A percentile compares a stretch with the other conserved stretches of the same genome.
phyloP scores from a whole-genome alignment of 2,797 vertebrate genomes.

The Enteromius radiatus region DNA sequence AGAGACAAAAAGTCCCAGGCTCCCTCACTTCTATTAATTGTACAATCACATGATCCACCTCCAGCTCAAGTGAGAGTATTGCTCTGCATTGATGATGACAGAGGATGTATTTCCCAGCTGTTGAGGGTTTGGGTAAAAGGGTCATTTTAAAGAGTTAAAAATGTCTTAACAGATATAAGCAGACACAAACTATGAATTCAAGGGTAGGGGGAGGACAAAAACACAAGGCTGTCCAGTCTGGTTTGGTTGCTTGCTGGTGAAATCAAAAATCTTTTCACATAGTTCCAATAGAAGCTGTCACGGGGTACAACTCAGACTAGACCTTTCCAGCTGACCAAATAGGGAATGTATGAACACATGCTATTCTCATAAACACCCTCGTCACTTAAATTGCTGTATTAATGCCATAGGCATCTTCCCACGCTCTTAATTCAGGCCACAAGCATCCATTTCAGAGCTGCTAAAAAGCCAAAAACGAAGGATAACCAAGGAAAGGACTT shows the following conservation, averaged over 20 bases:
- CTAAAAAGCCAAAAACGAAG: constrained; percentile 5
- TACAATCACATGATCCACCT: neutral
- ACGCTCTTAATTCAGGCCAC: constrained; percentile 37
- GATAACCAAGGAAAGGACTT: neutral
- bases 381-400: constrained; percentile 57
- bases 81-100: neutral
- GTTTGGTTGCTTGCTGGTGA: neutral
- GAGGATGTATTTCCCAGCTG: neutral
- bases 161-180: neutral
- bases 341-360: constrained; percentile 58
- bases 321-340: constrained; percentile 75
- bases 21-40: neutral
- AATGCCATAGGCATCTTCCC: constrained; percentile 64
- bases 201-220: too few relatives aligned
- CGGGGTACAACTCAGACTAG: constrained; percentile 54
- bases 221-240: neutral
- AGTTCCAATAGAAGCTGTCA: neutral
- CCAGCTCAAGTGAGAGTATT: neutral
- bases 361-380: constrained; percentile 66
- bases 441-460: neutral
- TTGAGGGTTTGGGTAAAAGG: neutral
- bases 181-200: neutral
- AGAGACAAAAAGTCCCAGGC: constrained; percentile 14
- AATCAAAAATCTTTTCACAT: neutral
- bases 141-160: neutral